These are phyloP conservation scores for Setophaga petechia DNA, from an alignment of 2,113 vertebrate species.

Conservation along the genomic window DNA sequence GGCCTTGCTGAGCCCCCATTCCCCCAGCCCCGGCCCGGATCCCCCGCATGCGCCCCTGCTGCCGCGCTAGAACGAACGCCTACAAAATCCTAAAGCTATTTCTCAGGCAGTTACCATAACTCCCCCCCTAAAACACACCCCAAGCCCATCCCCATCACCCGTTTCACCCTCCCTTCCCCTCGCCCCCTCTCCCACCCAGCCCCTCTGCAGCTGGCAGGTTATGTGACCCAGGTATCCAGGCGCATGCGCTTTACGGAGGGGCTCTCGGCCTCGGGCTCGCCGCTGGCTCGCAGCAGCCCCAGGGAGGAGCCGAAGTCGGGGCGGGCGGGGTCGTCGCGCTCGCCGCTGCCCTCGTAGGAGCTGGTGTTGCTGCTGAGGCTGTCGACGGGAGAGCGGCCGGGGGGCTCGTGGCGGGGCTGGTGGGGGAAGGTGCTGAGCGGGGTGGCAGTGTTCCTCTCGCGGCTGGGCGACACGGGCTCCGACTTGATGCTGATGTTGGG, in stretches of 20 bases:
- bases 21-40: not conserved
- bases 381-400: conserved; percentile 86
- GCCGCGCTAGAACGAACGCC: conserved; percentile 58
- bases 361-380: conserved; percentile 94
- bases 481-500: conserved; percentile 94
- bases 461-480: conserved; percentile 91
- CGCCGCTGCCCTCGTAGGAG: conserved; percentile 90
- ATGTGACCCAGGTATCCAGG: conserved; percentile 93
- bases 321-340: conserved; percentile 84
- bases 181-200: not conserved
- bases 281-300: conserved; percentile 82
- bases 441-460: conserved; percentile 85
- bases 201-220: conserved; percentile 28
- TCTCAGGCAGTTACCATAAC: conserved; percentile 59
- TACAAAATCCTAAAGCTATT: conserved; percentile 71
- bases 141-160: not conserved
- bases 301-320: conserved; percentile 82
- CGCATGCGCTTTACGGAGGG: conserved; percentile 90
- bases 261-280: conserved; percentile 85
- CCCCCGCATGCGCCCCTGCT: conserved; percentile 31
- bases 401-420: conserved; percentile 80
- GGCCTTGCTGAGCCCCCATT: accelerated
- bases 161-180: not conserved
- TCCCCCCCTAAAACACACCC: not conserved
- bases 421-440: conserved; percentile 84